Base-by-base conservation (phyloP, 2,888 invertebrate genomes). In the Acanthococcus lagerstroemiae region DNA sequence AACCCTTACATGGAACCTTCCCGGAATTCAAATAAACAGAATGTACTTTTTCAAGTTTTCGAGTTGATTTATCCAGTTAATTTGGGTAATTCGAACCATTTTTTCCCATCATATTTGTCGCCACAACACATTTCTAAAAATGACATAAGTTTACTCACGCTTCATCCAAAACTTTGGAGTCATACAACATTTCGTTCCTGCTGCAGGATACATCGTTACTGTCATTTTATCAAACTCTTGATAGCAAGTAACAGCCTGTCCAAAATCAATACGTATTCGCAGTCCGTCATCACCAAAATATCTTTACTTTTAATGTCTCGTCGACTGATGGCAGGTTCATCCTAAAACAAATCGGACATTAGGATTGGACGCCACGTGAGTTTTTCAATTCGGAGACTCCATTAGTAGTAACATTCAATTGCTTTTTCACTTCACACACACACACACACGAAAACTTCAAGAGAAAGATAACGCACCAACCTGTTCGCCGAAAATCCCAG, bases 271-370 rank as follows among this genome's bases (percentile, higher is more conserved):
- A 91, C 93, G 74, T 94, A 95, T 55, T 86, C 84, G 17, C 92
- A 91, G 76, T 91, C 87, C 56, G 80, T 80, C 74, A 87, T 90
- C 56, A 99, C 92, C 69, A 99, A 82, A 72, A 99, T 94, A 78
- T 97, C 99, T 80, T 96, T 95, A 21, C 89, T 89, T 77, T 93
- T 94, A 37, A 94, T 84, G 78, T 94, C 94, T 12, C 96, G 83
- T 77, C 96, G 96, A 0, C 95, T 94, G 76, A 96, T 95, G 3
- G 92, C 94, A 1, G 95, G 94, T 76, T 95, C 95, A 55, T 93
- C 94, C 83, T 89, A 22, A 21, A 19, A 22, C 1, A 75, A 48
- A 30, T 4, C 26, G 2, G n/a, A 17, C 9, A 58, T 17, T 25
- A 44, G 17, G 17, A 30, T 15, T 17, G 25, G 17, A 30, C 9